phyloP scores from a whole-genome alignment of 2,113 vertebrate species.

The Tachysurus fulvidraco region DNA sequence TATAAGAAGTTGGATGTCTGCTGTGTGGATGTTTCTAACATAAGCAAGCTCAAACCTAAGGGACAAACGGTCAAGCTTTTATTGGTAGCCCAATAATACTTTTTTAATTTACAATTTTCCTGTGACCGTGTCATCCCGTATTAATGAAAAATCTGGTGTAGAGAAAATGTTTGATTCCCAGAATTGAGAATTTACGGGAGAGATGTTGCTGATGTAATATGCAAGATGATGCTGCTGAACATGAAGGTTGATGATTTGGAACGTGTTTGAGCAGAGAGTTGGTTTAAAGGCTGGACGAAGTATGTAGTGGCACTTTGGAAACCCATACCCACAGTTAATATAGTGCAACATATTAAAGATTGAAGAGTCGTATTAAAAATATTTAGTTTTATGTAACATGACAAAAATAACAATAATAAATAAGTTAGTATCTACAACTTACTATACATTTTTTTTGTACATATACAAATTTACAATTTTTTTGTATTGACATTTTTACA shows the following conservation, averaged over 20 bases:
- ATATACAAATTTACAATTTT: slow-evolving; percentile 81
- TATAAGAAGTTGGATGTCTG: not conserved
- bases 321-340: not conserved
- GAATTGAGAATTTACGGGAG: not conserved
- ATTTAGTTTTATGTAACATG: slow-evolving; percentile 61
- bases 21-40: not conserved
- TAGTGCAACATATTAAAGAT: not conserved
- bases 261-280: not conserved
- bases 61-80: not conserved
- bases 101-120: not conserved
- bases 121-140: not conserved
- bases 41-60: not conserved
- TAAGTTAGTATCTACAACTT: slow-evolving; percentile 98
- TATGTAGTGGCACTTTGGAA: not conserved
- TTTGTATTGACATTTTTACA: slow-evolving; percentile 69
- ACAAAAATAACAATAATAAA: slow-evolving; percentile 75
- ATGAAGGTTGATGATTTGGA: not conserved
- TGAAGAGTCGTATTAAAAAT: slow-evolving; percentile 61
- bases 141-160: not conserved
- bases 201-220: not conserved
- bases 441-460: slow-evolving; percentile 79
- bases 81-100: not conserved
- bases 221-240: not conserved
- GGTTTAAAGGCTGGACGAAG: not conserved
- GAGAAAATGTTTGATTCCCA: not conserved